Evolutionary conservation across 2,888 invertebrate species (phyloP).

Genomic region (Leucania comma): DNA sequence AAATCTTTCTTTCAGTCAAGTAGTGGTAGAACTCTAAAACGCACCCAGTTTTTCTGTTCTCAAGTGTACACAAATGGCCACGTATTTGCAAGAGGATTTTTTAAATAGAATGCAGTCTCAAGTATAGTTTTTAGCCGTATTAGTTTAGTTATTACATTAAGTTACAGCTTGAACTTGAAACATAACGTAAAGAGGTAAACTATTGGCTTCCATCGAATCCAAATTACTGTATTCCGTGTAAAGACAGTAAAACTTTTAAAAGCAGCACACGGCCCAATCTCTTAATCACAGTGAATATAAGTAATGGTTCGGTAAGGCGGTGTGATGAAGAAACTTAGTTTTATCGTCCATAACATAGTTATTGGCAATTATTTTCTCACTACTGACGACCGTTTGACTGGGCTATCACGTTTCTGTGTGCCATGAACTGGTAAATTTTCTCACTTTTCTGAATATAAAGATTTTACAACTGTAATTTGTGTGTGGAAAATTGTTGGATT

Average conservation of each 20-base stretch:
- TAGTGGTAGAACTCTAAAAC: neutral
- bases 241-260: neutral
- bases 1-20: no score
- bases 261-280: conserved; percentile 3
- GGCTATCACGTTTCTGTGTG: conserved; percentile 22
- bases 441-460: neutral
- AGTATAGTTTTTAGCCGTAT: no score
- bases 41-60: neutral
- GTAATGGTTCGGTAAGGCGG: neutral
- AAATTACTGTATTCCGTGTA: neutral
- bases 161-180: no score
- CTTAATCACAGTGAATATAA: neutral
- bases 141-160: neutral
- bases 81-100: neutral
- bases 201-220: no score
- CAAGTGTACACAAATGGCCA: neutral
- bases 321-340: conserved; percentile 8
- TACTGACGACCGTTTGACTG: conserved; percentile 8
- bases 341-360: conserved; percentile 27
- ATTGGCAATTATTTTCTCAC: conserved; percentile 27
- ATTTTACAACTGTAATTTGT: neutral
- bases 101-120: neutral
- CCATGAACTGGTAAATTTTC: neutral
- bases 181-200: neutral
- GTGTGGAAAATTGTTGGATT: neutral